phyloP scores from a whole-genome alignment of 2,113 vertebrate species.

The Meleagris gallopavo region DNA sequence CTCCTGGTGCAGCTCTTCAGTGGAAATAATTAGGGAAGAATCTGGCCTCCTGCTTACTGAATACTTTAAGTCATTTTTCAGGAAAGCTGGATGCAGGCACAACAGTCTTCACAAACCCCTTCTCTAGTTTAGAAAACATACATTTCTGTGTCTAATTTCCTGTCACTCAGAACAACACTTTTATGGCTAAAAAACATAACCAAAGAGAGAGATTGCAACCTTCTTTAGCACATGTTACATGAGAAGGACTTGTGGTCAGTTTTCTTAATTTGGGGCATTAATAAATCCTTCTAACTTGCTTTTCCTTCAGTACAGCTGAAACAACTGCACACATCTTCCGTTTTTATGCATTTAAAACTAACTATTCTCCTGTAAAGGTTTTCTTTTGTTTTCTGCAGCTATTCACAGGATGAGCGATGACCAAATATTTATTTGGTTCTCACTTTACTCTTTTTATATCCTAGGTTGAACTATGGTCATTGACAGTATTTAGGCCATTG shows the following conservation, averaged over 20 bases:
- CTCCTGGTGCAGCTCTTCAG: neutral
- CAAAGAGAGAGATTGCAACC: conserved; percentile 12
- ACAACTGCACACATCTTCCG: neutral
- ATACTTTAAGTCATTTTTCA: neutral
- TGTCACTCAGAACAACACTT: neutral
- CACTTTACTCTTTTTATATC: neutral
- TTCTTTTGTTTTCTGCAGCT: neutral
- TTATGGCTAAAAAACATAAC: neutral
- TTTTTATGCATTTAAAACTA: neutral
- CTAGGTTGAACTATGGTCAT: neutral
- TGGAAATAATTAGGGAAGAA: neutral
- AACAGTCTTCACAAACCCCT: neutral
- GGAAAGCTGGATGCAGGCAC: neutral
- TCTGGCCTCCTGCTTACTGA: neutral
- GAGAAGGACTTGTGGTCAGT: neutral
- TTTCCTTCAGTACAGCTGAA: neutral
- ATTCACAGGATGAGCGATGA: neutral
- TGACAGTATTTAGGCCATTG: neutral
- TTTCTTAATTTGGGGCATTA: neutral
- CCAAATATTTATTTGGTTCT: neutral
- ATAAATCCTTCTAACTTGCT: neutral
- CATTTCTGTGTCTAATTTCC: neutral
- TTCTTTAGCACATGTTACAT: neutral
- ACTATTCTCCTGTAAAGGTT: neutral
- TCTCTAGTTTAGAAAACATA: neutral